A percentile compares a stretch with the other conserved stretches of the same genome.
Evolutionary conservation across 2,797 vertebrate species (phyloP).

Genomic region (Oreochromis grahami): DNA sequence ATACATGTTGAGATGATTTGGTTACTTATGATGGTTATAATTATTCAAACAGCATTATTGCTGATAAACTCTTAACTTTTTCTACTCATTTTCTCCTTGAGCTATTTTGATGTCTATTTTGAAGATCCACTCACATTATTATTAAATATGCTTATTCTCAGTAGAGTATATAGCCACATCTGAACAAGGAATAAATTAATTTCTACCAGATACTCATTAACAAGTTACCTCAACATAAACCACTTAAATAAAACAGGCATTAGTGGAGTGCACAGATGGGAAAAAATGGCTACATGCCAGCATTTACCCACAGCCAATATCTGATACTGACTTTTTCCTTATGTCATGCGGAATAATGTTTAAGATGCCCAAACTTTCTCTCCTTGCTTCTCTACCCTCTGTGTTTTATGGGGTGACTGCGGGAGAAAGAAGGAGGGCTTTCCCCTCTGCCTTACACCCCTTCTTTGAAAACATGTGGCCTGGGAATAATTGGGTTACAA

Average conservation of each 20-base stretch:
- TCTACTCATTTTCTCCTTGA: not conserved
- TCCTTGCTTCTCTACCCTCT: not conserved
- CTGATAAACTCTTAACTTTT: not conserved
- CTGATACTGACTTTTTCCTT: constrained; percentile 5
- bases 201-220: not conserved
- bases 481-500: constrained; percentile 62
- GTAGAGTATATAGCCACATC: not conserved
- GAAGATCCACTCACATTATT: not conserved
- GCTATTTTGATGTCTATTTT: not conserved
- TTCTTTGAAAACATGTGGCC: constrained; percentile 54
- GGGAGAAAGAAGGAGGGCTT: constrained; percentile 33
- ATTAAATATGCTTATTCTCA: not conserved
- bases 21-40: not conserved
- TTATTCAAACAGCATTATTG: not conserved
- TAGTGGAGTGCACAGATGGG: not conserved
- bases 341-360: constrained; percentile 37
- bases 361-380: not conserved
- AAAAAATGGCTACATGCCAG: not conserved
- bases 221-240: not conserved
- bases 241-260: not conserved
- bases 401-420: constrained; percentile 32
- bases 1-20: not conserved
- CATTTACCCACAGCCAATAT: constrained; percentile 3
- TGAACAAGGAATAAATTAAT: not conserved
- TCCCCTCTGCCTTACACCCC: constrained; percentile 18